These are phyloP conservation scores for Sarcophaga variegata DNA, from an alignment of 2,888 invertebrate species.

Conservation along the genomic window DNA sequence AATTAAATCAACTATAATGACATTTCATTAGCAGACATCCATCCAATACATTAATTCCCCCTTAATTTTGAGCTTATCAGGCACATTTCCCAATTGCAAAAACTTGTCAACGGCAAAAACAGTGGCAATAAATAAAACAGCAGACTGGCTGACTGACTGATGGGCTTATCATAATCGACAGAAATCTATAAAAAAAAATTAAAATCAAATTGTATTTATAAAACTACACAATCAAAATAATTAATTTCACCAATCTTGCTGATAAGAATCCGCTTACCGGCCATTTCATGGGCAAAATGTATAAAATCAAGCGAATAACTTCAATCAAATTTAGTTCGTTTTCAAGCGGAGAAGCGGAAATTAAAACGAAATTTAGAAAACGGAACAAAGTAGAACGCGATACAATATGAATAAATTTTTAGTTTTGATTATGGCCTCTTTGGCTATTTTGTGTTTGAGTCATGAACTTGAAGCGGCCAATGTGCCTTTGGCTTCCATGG, in stretches of 20 bases:
- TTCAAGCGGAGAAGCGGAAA: slow-evolving; percentile 42
- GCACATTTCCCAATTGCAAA: slow-evolving; percentile 9
- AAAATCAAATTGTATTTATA: not conserved
- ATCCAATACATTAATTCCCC: not conserved
- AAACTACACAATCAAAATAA: slow-evolving; percentile 20
- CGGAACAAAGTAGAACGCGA: not conserved
- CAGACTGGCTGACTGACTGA: not conserved
- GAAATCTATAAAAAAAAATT: slow-evolving; percentile 27
- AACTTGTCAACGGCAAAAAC: not conserved
- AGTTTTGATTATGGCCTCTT: not conserved
- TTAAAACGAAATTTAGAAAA: not conserved
- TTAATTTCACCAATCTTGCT: not conserved
- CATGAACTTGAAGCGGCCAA: slow-evolving; percentile 11
- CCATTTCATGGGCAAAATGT: not conserved
- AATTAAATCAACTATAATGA: slow-evolving; percentile 1
- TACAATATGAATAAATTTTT: slow-evolving; percentile 40
- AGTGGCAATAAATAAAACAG: not conserved
- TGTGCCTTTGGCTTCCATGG: slow-evolving; percentile 25
- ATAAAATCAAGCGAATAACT: slow-evolving; percentile 55
- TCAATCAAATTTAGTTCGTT: slow-evolving; percentile 46
- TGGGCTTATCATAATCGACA: slow-evolving; percentile 33
- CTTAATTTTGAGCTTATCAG: slow-evolving; percentile 12
- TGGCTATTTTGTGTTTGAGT: slow-evolving; percentile 40
- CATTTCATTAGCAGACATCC: not conserved
- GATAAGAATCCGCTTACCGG: slow-evolving; percentile 21